Evolutionary conservation across 1,140 invertebrate genomes (phyloP).

Genomic region (Drosophila lowei): DNA sequence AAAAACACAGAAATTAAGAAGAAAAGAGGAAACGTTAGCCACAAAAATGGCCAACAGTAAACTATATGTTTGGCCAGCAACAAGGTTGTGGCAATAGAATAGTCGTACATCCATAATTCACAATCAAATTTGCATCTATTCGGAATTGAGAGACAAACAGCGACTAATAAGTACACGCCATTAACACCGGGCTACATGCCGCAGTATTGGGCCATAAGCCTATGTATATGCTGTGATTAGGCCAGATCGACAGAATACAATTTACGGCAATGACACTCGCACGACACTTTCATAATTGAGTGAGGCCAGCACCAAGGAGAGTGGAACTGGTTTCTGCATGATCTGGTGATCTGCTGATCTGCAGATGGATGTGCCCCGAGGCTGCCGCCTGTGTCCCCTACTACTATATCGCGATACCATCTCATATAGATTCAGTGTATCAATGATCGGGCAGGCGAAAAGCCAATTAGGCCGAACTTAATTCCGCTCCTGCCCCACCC

Average conservation of each 20-base stretch:
- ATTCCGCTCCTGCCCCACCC: conserved; percentile 31
- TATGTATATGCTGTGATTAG: conserved; percentile 48
- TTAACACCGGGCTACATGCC: conserved; percentile 50
- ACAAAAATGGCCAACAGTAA: conserved; percentile 9
- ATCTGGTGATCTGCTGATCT: conserved; percentile 11
- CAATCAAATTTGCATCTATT: conserved; percentile 1
- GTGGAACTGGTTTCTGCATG: conserved; percentile 41
- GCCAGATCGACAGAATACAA: conserved; percentile 38
- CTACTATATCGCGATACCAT: neutral
- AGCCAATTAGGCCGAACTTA: conserved; percentile 70
- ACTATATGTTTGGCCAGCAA: conserved; percentile 19
- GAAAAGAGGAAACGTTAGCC: conserved; percentile 1
- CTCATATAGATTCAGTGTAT: conserved; percentile 29
- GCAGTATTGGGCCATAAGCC: conserved; percentile 43
- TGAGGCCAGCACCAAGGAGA: conserved; percentile 23
- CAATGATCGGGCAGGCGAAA: conserved; percentile 45
- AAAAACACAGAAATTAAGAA: conserved; percentile 29
- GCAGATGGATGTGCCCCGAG: conserved; percentile 57
- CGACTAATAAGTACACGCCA: conserved; percentile 46
- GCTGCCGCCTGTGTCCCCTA: neutral
- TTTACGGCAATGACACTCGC: conserved; percentile 58
- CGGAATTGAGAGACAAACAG: conserved; percentile 22
- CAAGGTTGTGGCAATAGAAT: conserved; percentile 3
- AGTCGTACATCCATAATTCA: conserved; percentile 23
- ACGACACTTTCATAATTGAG: conserved; percentile 74